phyloP scores from a whole-genome alignment of 2,113 vertebrate species.

The Perca fluviatilis region DNA sequence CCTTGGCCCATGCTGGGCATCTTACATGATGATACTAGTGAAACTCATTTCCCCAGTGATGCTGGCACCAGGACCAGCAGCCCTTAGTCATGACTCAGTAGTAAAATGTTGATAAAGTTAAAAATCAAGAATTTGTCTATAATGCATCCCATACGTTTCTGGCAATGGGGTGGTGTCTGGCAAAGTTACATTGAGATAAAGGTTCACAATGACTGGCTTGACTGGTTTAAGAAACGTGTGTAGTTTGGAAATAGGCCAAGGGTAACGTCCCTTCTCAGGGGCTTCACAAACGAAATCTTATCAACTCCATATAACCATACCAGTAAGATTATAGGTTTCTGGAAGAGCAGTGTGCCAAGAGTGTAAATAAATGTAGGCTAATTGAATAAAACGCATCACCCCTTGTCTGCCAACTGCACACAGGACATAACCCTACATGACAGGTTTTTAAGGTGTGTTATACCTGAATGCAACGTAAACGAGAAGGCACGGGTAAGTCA shows the following conservation, averaged over 20 bases:
- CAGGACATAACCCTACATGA: background rate
- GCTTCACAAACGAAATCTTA: background rate
- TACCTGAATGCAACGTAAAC: background rate
- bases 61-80: no score
- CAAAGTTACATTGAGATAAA: background rate
- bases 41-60: no score
- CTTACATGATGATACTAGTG: no score
- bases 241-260: background rate
- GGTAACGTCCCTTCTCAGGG: background rate
- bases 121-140: background rate
- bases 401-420: background rate
- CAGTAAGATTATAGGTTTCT: background rate
- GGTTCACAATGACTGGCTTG: background rate
- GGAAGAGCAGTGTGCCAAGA: background rate
- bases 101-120: background rate
- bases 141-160: background rate
- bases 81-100: background rate
- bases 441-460: conserved; percentile 70
- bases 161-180: background rate
- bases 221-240: conserved; percentile 24
- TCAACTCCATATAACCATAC: no score
- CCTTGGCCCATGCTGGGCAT: no score
- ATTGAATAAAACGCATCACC: background rate
- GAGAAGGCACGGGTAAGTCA: background rate
- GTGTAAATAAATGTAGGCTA: background rate